Base-by-base conservation (phyloP, 1,140 invertebrate species). In the Caenorhabditis elegans region DNA sequence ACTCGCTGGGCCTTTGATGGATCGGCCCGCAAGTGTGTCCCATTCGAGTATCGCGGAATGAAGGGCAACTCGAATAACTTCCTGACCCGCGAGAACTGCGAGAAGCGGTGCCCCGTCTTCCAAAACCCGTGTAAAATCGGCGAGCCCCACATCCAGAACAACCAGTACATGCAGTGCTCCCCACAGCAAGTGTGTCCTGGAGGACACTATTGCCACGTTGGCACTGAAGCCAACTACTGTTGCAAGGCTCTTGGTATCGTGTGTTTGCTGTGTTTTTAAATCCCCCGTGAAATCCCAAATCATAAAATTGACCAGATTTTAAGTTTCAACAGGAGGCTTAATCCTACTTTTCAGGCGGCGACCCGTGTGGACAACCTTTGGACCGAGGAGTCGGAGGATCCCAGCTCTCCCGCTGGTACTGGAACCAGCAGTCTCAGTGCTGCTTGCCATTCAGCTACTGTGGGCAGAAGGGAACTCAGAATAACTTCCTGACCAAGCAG, bases 11-110 rank as follows among this genome's bases (percentile, higher is more conserved):
- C 79, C 11, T 86, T 86, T 31, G 84, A 85, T 39, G 26, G 75
- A 15, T 36, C 31, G 5, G 60, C 47, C 36, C 46, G 83, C 36
- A 82, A 77, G 22, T 85, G 84, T 78, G 75, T 84, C n/a, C 84
- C 79, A 17, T 86, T 86, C 43, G 79, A 86, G 51, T 85, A 86
- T 53, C 39, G 55, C 26, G 85, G 85, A 34, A 48, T 84, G 53
- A 93, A 92, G 22, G 94, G 94, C 2, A 95, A 95, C 88, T 91
- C 92, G 49, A 95, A 95, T 87, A 94, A 95, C 88, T 97, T 95
- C 92, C 48, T 88, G 17, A 91, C 92, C 89, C 92, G 93, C 90
- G 92, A 93, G 83, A 92, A 92, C 89, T 97, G 96, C 90, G 93
- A 94, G 86, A 90, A 92, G 76, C 92, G 93, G 87, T 97, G 95